A percentile compares a stretch with the other conserved stretches of the same genome.
Evolutionary conservation across 2,888 invertebrate species (phyloP).

Genomic region (Macaria notata): DNA sequence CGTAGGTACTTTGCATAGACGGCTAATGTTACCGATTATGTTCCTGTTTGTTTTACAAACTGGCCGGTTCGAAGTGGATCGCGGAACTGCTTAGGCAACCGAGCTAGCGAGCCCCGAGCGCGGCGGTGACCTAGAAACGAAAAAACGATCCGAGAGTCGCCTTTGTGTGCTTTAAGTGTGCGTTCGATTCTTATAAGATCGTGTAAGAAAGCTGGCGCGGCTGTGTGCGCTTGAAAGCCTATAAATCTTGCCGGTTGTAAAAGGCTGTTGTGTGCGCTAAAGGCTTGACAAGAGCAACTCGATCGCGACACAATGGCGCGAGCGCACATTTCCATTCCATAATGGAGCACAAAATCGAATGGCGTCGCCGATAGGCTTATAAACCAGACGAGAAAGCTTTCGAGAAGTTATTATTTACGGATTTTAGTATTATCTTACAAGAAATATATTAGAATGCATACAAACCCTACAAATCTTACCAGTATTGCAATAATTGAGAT

Average conservation of each 20-base stretch:
- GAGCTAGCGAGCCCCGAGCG: constrained; percentile 40
- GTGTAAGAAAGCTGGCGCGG: constrained; percentile 21
- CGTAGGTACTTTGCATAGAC: constrained; percentile 26
- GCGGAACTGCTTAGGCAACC: constrained; percentile 59
- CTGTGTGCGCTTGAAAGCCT: constrained; percentile 67
- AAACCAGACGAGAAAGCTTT: constrained; percentile 8
- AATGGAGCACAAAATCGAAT: constrained; percentile 32
- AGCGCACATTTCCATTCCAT: constrained; percentile 57
- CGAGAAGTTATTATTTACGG: constrained; percentile 2
- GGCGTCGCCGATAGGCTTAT: constrained; percentile 40
- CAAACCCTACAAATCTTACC: too few species aligned
- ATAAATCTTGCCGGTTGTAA: constrained; percentile 60
- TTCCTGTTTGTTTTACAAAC: constrained; percentile 38
- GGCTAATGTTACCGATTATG: constrained; percentile 31
- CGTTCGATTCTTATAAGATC: constrained; percentile 43
- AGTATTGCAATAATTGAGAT: too few species aligned
- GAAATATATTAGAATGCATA: not conserved
- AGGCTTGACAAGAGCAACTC: constrained; percentile 52
- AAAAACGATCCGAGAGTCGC: constrained; percentile 57
- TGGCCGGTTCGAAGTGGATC: constrained; percentile 53
- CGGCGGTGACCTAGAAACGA: constrained; percentile 68
- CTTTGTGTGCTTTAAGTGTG: constrained; percentile 46
- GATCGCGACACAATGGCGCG: constrained; percentile 63
- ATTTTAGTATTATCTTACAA: not conserved
- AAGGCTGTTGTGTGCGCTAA: constrained; percentile 50